Evolutionary conservation across 2,888 invertebrate genomes (phyloP).

Genomic region (Xanthorhoe designata): DNA sequence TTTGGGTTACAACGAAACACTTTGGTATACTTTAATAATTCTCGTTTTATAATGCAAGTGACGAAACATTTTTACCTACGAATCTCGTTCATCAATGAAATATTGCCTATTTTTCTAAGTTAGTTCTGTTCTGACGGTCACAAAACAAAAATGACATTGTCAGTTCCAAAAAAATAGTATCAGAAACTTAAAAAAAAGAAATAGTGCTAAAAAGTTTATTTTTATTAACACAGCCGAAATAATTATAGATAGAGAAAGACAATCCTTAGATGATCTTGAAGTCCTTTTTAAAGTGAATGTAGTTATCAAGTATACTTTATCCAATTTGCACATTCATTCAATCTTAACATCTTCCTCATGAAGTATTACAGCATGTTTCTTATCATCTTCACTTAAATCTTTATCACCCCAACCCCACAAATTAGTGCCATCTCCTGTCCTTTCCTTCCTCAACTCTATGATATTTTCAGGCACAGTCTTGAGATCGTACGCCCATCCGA

Average conservation of each 20-base stretch:
- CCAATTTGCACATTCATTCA: neutral
- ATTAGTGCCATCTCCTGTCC: slow-evolving; percentile 60
- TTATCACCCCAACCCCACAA: slow-evolving; percentile 50
- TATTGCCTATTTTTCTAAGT: neutral
- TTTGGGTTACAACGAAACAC: slow-evolving; percentile 39
- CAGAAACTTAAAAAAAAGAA: neutral
- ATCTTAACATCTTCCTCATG: slow-evolving; percentile 18
- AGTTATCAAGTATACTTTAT: too few relatives aligned
- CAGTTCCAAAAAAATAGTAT: neutral
- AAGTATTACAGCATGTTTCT: slow-evolving; percentile 15
- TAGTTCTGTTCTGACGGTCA: neutral
- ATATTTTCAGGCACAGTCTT: slow-evolving; percentile 53
- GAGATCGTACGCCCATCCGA: slow-evolving; percentile 66
- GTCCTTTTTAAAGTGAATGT: too few relatives aligned
- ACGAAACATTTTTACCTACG: slow-evolving; percentile 13
- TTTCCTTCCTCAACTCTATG: slow-evolving; percentile 47
- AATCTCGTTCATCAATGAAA: neutral
- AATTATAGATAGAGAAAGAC: too few relatives aligned
- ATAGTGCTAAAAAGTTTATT: neutral
- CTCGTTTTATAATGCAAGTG: slow-evolving; percentile 15
- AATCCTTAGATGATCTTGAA: too few relatives aligned
- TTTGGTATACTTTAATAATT: slow-evolving; percentile 30
- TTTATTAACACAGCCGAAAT: too few relatives aligned
- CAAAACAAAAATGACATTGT: neutral
- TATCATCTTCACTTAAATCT: slow-evolving; percentile 33